Base-by-base conservation (phyloP, 2,113 vertebrate species). In the Alligator mississippiensis region DNA sequence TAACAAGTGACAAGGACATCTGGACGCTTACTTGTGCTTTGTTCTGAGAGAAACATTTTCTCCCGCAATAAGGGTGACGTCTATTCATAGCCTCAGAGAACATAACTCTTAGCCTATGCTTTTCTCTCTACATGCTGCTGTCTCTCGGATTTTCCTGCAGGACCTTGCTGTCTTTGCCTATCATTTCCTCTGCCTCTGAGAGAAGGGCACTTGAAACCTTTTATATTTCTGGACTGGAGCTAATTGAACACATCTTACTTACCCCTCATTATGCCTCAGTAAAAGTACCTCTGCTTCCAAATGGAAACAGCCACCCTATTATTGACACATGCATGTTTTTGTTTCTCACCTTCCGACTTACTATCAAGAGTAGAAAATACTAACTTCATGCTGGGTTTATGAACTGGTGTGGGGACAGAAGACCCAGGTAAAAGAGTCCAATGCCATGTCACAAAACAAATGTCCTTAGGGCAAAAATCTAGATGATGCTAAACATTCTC, bases 211-310 rank as follows among this genome's bases (percentile, higher is more conserved):
- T 54, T 76, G 55, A 72, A 6, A 62, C 84, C 76, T 74, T 94
- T 82, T 80, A 68, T 61, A 84, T 78, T 80, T 61, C 58, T 81
- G 90, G 70, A 27, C 63, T 68, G 75, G 85, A 1, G 0, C 75
- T 90, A 83, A 85, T 2, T 3, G 70, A 30, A 80, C 54, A 38
- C 6, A 60, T 70, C 76, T 47, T 63, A 55, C 85, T 81, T 89
- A 78, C 85, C 38, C 70, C 34, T 74, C 70, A 93, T 80, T 38
- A 79, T 93, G 92, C 92, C 70, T 95, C 75, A 80, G 92, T 85
- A 91, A 82, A 95, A 92, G 80, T 92, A 89, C 81, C 57, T 80
- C 61, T 64, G 76, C 68, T 59, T 55, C 89, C 95, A 81, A 62
- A 47, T 91, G 92, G 85, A 61, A 90, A 76, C 5, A 9, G 4